Conservation (phyloP, 2,113 vertebrate species). For the Cottus gobio region DNA sequence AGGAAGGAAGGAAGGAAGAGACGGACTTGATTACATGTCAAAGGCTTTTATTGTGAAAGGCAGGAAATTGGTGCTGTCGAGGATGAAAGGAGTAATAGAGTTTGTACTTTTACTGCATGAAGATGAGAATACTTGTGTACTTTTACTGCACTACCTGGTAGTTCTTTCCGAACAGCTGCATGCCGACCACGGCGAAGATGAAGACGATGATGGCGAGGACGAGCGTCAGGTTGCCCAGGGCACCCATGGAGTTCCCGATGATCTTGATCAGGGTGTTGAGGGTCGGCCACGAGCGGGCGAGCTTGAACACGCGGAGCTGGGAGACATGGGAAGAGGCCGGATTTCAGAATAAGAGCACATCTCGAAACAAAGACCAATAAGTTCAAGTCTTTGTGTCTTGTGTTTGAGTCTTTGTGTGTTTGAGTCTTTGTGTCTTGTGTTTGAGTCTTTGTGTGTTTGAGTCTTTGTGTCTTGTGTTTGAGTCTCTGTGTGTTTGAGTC, state of each 20-base stretch:
- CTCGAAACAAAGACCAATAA: too few species aligned
- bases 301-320: constrained; percentile 95
- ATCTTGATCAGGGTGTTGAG: constrained; percentile 98
- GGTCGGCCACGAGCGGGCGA: constrained; percentile 97
- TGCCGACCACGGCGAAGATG: constrained; percentile 97
- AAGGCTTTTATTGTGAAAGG: too few species aligned
- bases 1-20: too few species aligned
- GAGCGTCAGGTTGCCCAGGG: constrained; percentile 95
- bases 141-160: constrained; percentile 79
- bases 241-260: constrained; percentile 97
- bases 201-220: constrained; percentile 99
- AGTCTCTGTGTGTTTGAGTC: not conserved
- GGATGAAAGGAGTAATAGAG: too few species aligned
- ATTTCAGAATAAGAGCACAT: not conserved
- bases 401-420: not conserved
- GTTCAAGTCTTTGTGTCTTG: not conserved
- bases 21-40: too few species aligned
- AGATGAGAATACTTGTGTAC: too few species aligned
- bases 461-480: not conserved
- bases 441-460: too few species aligned
- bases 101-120: too few species aligned
- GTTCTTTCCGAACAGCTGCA: constrained; percentile 97
- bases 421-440: not conserved
- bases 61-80: too few species aligned
- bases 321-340: not conserved